phyloP scores from a whole-genome alignment of 1,140 invertebrate genomes.

The Uloborus diversus region DNA sequence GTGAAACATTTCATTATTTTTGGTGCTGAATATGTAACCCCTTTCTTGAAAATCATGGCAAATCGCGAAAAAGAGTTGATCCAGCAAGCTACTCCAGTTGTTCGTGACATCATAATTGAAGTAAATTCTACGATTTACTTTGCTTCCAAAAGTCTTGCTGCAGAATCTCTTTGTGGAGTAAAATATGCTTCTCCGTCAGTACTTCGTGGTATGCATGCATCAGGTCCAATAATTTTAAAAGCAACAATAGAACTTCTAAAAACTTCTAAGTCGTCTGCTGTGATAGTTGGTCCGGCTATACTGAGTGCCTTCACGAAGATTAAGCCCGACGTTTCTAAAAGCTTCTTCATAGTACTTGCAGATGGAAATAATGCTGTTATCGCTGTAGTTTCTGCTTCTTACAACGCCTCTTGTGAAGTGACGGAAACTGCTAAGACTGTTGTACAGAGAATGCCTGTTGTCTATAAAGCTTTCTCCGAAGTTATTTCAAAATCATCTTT shows the following conservation, averaged over 20 bases:
- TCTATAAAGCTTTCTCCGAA: background rate
- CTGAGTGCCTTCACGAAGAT: background rate
- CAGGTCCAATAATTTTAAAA: background rate
- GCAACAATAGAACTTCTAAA: constrained; percentile 8
- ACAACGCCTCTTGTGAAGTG: background rate
- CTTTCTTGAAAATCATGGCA: too few species aligned
- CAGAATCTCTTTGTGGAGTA: background rate
- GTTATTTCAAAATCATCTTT: background rate
- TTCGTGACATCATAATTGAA: too few species aligned
- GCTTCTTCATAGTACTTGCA: background rate
- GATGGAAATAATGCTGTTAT: constrained; percentile 16
- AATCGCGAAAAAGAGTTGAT: too few species aligned
- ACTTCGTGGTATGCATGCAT: background rate
- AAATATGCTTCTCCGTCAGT: background rate
- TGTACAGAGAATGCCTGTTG: background rate
- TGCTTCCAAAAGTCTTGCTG: background rate
- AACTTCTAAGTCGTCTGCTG: background rate
- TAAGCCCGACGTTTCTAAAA: background rate
- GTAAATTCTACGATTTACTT: background rate
- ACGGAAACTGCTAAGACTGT: background rate
- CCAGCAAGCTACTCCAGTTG: too few species aligned
- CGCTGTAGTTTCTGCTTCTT: constrained; percentile 12
- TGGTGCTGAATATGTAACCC: too few species aligned
- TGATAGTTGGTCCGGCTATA: constrained; percentile 4
- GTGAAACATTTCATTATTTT: too few species aligned